A percentile compares a stretch with the other conserved stretches of the same genome.
These are phyloP conservation scores for Platalea minor DNA, from an alignment of 2,797 vertebrate species.

Conservation along the genomic window DNA sequence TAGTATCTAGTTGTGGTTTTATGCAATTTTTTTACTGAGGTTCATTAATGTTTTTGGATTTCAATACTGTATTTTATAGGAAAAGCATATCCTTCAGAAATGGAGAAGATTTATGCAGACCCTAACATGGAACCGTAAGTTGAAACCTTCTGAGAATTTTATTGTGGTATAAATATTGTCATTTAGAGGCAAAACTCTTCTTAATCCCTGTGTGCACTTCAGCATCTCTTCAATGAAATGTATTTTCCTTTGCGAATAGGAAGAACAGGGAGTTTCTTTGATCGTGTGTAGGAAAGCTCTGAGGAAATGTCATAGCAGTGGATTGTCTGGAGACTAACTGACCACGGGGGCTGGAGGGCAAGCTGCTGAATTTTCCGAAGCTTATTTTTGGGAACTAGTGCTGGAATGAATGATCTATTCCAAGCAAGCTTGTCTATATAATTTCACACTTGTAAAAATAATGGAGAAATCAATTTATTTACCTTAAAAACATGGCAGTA, in stretches of 20 bases:
- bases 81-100: constrained; percentile 43
- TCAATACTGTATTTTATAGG: constrained; percentile 23
- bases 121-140: constrained; percentile 74
- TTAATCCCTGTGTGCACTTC: neutral
- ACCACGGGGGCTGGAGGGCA: fast-evolving
- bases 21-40: neutral
- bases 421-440: neutral
- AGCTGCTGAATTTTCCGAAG: neutral
- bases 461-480: neutral
- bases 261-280: neutral
- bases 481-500: fast-evolving
- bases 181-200: neutral
- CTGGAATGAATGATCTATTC: neutral
- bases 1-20: neutral
- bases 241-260: neutral
- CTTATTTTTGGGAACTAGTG: neutral
- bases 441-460: neutral
- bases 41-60: neutral
- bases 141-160: neutral
- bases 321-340: neutral
- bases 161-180: neutral
- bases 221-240: neutral
- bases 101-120: constrained; percentile 69
- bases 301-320: neutral
- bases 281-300: neutral